Conservation (phyloP, 37 sponge, comb jelly and placozoan genomes). For the Chondrilla cf. caribensis region DNA sequence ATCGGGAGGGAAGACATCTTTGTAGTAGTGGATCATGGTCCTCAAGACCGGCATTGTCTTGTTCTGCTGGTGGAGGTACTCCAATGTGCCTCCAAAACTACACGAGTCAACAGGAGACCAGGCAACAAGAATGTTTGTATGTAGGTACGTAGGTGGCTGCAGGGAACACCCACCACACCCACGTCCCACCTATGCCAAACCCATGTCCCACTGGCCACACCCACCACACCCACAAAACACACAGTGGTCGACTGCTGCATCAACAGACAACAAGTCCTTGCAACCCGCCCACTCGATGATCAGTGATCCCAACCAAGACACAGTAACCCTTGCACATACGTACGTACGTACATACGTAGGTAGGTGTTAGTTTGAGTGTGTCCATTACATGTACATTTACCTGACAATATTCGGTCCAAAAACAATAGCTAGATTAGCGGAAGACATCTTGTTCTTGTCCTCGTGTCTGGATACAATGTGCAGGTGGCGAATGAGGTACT, state of each 20-base stretch:
- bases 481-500: constrained; percentile 74
- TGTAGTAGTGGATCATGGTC: constrained; percentile 4
- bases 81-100: constrained; percentile 6
- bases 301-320: no score
- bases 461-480: constrained; percentile 58
- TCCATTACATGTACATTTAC: constrained; percentile 9
- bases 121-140: background rate
- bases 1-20: constrained; percentile 6
- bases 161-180: background rate
- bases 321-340: no score
- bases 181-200: no score
- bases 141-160: background rate
- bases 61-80: background rate
- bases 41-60: background rate
- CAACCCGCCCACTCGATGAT: no score
- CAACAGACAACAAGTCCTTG: no score
- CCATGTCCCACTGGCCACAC: no score
- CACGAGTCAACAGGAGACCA: background rate
- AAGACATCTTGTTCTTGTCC: constrained; percentile 84
- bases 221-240: no score
- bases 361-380: no score
- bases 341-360: no score
- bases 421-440: constrained; percentile 86
- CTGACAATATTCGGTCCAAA: constrained; percentile 92
- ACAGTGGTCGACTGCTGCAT: no score